phyloP scores from a whole-genome alignment of 92 coral and sea anemone genomes.

The Metridium senile region DNA sequence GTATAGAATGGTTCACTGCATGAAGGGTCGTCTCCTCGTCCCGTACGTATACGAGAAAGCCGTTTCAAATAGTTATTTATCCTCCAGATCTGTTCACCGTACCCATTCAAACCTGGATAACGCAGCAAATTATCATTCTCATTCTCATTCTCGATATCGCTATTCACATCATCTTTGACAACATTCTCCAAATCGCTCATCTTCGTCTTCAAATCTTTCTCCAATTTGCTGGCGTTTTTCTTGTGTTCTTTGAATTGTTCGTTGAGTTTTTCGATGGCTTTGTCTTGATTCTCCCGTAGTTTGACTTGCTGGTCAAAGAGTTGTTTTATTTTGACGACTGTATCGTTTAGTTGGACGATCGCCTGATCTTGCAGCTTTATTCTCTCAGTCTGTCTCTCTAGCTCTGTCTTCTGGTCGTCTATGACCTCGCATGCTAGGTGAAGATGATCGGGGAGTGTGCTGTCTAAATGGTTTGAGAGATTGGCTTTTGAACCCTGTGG shows the following conservation, averaged over 20 bases:
- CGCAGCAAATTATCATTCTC: slow-evolving; percentile 43
- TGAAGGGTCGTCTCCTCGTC: slow-evolving; percentile 91
- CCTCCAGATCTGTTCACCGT: slow-evolving; percentile 93
- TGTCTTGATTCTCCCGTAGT: slow-evolving; percentile 68
- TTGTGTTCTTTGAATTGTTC: slow-evolving; percentile 83
- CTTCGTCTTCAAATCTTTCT: not conserved
- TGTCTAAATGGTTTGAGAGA: slow-evolving; percentile 73
- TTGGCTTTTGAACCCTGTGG: slow-evolving; percentile 67
- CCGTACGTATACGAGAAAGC: slow-evolving; percentile 78
- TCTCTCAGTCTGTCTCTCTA: slow-evolving; percentile 75
- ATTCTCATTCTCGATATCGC: slow-evolving; percentile 4
- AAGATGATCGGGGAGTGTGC: slow-evolving; percentile 66
- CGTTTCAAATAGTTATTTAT: slow-evolving; percentile 73
- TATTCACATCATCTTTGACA: slow-evolving; percentile 11
- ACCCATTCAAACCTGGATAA: slow-evolving; percentile 74
- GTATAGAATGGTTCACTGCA: slow-evolving; percentile 95
- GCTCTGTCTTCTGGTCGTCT: slow-evolving; percentile 75
- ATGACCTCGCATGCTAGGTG: slow-evolving; percentile 79
- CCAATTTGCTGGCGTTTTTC: slow-evolving; percentile 42
- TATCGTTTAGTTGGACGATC: slow-evolving; percentile 66
- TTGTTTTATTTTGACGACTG: slow-evolving; percentile 65
- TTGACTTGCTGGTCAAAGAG: slow-evolving; percentile 72
- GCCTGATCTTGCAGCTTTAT: slow-evolving; percentile 74
- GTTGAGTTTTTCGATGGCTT: slow-evolving; percentile 59
- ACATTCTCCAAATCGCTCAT: slow-evolving; percentile 42